Conservation (phyloP, 2,113 vertebrate species). For the Macrotus californicus region DNA sequence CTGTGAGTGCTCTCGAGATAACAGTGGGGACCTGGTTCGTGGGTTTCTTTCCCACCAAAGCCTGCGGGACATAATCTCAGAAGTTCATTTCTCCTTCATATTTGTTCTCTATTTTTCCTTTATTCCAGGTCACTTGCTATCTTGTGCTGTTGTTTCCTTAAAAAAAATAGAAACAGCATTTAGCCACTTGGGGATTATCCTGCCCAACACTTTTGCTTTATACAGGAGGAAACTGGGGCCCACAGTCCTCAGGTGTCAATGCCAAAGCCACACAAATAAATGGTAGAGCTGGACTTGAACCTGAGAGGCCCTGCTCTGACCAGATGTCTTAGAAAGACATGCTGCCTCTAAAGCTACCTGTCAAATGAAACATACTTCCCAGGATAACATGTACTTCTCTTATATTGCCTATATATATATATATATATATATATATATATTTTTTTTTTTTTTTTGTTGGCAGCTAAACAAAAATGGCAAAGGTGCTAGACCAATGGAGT, state of each 20-base stretch:
- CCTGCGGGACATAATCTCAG: neutral
- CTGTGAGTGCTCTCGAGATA: neutral
- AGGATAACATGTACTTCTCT: neutral
- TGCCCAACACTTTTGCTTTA: neutral
- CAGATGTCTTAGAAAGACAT: neutral
- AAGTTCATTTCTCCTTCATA: neutral
- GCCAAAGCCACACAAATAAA: neutral
- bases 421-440: no score
- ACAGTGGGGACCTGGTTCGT: neutral
- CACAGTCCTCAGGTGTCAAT: neutral
- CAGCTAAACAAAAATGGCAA: no score
- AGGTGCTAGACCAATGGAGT: no score
- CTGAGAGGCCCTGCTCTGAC: neutral
- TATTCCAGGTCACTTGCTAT: neutral
- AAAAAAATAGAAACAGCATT: conserved; percentile 3
- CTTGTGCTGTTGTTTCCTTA: neutral
- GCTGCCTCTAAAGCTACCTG: neutral
- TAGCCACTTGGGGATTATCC: neutral
- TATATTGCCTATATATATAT: neutral
- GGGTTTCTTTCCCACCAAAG: neutral
- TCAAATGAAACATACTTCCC: neutral
- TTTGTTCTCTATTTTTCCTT: neutral
- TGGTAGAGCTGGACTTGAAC: neutral
- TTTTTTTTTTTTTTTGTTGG: no score
- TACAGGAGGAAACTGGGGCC: neutral